Evolutionary conservation across 30 jellyfish, hydroid and myxozoan genomes (phyloP), one percentile per base, ranked within the genome.

Genomic region (Pseudorhiza aurosa): DNA sequence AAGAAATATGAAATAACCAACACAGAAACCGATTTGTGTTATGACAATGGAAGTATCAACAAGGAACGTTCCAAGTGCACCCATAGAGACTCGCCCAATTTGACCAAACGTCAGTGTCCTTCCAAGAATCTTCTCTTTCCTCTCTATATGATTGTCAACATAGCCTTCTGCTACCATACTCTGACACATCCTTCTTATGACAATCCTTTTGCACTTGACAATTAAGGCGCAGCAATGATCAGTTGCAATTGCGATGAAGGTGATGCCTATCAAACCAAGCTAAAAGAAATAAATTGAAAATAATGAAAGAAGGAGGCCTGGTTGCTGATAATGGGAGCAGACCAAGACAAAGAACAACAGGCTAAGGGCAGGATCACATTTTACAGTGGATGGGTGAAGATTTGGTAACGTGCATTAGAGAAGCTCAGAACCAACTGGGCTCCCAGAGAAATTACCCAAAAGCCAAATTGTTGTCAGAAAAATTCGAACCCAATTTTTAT

Each of bases 181-280:
- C 26, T 72, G 73, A 62, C 96, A 85, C 30, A 75, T 65, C 49
- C 49, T 82, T 58, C 32, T 68, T 5, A 93, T 85, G 14, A 76
- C 99, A 8, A 80, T 32, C 15, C 59, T 67, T 33, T 93, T 93
- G 78, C 99, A 93, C 68, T 85, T 87, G 46, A 93, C 99, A 44
- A 93, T 93, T 28, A 86, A 75, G 47, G 49, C 35, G 81, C 99
- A 93, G 76, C 99, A 93, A 58, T 93, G 99, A 40, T 93, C 99
- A 11, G 99, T 93, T 8, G 96, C 96, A 26, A 87, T 27, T 1
- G 97, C 99, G 65, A 93, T 93, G 19, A 93, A 49, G 17, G 63
- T 37, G 1, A 93, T 86, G 24, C 99, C 96, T 53, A 93, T 39
- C 33, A 87, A 19, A 22, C 97, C 95, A 44, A 93, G 95, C 99